phyloP scores from a whole-genome alignment of 53 echinoderm and acorn worm species.

The Antedon mediterranea region DNA sequence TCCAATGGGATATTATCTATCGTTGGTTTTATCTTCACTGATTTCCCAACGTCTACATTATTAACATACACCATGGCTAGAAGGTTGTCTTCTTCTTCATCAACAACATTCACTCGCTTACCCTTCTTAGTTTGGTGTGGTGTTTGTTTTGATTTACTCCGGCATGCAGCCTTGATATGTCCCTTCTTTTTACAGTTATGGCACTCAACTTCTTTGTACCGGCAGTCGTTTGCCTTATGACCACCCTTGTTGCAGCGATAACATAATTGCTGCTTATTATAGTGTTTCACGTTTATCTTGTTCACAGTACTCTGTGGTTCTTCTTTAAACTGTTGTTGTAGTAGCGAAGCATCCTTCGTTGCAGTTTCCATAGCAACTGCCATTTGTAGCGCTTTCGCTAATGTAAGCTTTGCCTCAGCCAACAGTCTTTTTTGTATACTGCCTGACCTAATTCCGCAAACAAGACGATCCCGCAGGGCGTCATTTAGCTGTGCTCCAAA shows the following conservation, averaged over 20 bases:
- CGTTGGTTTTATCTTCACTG: background rate
- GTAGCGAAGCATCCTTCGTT: too few species aligned
- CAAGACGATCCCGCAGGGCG: constrained; percentile 35
- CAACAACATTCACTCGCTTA: background rate
- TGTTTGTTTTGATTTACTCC: too few species aligned
- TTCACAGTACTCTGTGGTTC: background rate
- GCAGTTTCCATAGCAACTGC: too few species aligned
- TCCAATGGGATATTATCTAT: background rate
- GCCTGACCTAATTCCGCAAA: constrained; percentile 26
- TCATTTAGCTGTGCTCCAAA: constrained; percentile 37
- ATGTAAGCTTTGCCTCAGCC: constrained; percentile 35
- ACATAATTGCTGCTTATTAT: background rate
- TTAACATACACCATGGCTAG: too few species aligned
- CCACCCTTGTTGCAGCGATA: background rate
- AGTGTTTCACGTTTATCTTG: background rate
- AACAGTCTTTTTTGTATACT: constrained; percentile 28
- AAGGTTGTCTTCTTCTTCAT: background rate
- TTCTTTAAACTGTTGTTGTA: background rate
- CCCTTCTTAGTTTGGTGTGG: too few species aligned
- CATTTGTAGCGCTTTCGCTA: constrained; percentile 18
- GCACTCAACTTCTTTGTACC: background rate
- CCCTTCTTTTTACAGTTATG: background rate
- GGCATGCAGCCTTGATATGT: too few species aligned
- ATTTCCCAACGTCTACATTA: background rate
- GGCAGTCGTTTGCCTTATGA: background rate